These are phyloP conservation scores for Drosophila testacea DNA, from an alignment of 2,888 invertebrate genomes.

Conservation along the genomic window DNA sequence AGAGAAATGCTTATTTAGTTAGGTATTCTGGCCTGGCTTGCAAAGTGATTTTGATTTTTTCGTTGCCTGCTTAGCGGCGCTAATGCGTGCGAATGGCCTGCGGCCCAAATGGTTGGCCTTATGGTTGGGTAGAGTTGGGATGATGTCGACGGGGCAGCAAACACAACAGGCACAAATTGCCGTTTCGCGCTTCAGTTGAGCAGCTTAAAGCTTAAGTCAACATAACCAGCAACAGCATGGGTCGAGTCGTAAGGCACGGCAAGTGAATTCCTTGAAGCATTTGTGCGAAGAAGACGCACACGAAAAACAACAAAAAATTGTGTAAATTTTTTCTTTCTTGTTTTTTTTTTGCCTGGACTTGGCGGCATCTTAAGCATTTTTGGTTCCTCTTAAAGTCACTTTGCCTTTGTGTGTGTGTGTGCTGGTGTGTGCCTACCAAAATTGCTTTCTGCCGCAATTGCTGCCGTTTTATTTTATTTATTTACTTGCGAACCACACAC, in stretches of 20 bases:
- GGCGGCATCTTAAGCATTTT: constrained; percentile 71
- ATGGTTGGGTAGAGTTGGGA: neutral
- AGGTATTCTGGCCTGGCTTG: constrained; percentile 11
- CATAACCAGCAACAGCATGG: constrained; percentile 50
- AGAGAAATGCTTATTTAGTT: constrained; percentile 34
- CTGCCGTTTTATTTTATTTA: constrained; percentile 76
- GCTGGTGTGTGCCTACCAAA: constrained; percentile 38
- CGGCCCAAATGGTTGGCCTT: constrained; percentile 17
- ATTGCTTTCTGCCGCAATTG: constrained; percentile 67
- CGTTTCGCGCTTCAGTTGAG: constrained; percentile 80
- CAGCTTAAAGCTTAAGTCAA: constrained; percentile 78
- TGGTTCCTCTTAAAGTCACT: constrained; percentile 62
- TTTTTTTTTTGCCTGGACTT: constrained; percentile 25
- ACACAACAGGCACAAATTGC: constrained; percentile 71
- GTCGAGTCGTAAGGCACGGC: constrained; percentile 11
- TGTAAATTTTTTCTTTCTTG: constrained; percentile 47
- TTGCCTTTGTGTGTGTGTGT: constrained; percentile 19
- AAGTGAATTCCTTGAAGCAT: constrained; percentile 65
- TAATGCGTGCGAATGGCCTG: constrained; percentile 57
- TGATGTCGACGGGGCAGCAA: constrained; percentile 31
- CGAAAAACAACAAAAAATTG: constrained; percentile 40
- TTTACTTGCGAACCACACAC: constrained; percentile 62
- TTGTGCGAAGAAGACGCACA: constrained; percentile 36
- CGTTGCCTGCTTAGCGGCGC: constrained; percentile 52
- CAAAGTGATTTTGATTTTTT: constrained; percentile 46